Conservation (phyloP, 2,113 vertebrate species). For the Pterocles gutturalis region DNA sequence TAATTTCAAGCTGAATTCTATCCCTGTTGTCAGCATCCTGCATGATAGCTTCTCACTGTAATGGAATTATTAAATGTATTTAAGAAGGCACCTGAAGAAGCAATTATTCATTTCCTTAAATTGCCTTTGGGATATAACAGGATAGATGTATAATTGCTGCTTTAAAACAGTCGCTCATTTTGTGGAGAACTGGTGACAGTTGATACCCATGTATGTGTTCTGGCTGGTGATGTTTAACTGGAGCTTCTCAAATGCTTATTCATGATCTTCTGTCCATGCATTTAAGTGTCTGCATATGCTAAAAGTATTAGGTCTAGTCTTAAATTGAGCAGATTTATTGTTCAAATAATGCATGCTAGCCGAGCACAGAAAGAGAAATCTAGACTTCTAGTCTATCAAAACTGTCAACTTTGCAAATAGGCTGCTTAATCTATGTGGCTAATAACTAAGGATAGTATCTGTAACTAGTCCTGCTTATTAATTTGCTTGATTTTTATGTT, state of each 20-base stretch:
- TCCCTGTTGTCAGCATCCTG: not conserved
- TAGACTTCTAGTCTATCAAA: not conserved
- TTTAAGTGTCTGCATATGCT: not conserved
- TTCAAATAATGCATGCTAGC: not conserved
- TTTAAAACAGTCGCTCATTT: not conserved
- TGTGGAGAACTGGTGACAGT: not conserved
- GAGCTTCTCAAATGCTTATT: not conserved
- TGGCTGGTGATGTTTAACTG: not conserved
- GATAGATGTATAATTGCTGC: not conserved
- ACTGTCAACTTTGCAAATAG: not conserved
- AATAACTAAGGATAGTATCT: not conserved
- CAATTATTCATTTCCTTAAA: not conserved
- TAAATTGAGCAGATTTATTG: not conserved
- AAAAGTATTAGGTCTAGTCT: not conserved
- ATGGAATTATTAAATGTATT: not conserved
- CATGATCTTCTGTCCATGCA: not conserved
- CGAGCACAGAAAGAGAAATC: not conserved
- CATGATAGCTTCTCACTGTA: not conserved
- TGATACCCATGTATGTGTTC: fast-evolving
- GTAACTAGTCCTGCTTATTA: not conserved
- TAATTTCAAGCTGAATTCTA: not conserved
- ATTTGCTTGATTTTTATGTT: not conserved
- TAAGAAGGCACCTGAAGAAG: not conserved
- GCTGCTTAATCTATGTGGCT: not conserved
- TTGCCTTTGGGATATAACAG: no score